Evolutionary conservation across 2,888 invertebrate genomes (phyloP), one percentile per base, ranked within the genome.

Genomic region (Drosophila fungiperda): DNA sequence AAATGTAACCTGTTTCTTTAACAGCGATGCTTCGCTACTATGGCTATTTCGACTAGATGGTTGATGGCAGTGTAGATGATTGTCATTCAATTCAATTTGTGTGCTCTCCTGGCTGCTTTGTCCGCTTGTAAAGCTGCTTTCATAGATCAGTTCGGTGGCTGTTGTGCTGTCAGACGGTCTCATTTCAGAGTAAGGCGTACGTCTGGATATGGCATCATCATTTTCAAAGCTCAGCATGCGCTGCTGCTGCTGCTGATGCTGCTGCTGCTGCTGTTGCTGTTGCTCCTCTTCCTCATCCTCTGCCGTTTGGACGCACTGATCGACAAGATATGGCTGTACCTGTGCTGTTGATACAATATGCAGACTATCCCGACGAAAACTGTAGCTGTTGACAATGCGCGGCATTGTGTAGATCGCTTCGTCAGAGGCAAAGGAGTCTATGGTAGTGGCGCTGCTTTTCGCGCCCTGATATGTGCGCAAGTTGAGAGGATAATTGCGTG

Each of bases 351-450:
- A 76, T 49, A 87, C 82, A 35, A 90, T 59, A 50, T 89, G 89
- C 17, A 89, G 54, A 54, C 89, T 90, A 59, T 90, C 87, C 17
- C 80, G 70, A n/a, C 88, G 86, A 38, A 78, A 86, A 32, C 86
- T 86, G 38, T 84, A 90, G 63, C 80, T 84, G 12, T 90, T 83
- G 2, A 88, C 88, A 48, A 90, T 90, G 32, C 88, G 78, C 23
- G 88, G 88, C 54, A 88, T 57, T 17, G 74, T 76, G 38, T 82
- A 82, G 17, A 68, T 73, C 20, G 67, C 63, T 42, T 65, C 50
- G 0, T 38, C 50, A 20, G 57, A 23, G 23, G 59, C 45, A 12
- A 57, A 35, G 32, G 64, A 42, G n/a, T 48, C 8, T 3, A 49
- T 17, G n/a, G 53, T 69, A 9, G 65, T 58, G 8, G 69, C 63